Percentiles rank a stretch among this genome's conserved stretches.
phyloP scores from a whole-genome alignment of 2,797 vertebrate species.

The Hypotaenidia okinawae region DNA sequence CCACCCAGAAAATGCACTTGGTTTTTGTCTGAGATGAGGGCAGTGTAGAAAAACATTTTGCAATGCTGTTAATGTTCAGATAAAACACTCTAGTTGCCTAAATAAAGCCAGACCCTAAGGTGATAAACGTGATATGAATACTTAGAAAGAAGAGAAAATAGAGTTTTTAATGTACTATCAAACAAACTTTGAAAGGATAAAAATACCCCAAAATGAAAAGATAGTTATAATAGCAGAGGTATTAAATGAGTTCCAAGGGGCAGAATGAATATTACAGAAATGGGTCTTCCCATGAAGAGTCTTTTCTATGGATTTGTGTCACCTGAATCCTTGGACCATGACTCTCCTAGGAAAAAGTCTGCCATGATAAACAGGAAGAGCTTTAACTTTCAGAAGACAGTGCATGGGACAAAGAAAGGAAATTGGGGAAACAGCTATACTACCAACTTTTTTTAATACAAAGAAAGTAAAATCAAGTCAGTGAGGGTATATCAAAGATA shows the following conservation, averaged over 20 bases:
- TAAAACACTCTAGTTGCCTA: not conserved
- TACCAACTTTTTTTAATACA: not conserved
- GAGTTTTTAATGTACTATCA: not conserved
- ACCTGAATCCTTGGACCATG: not conserved
- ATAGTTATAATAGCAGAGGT: not conserved
- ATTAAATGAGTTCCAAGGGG: not conserved
- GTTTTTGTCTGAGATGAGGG: not conserved
- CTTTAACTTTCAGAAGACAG: not conserved
- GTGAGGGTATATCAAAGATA: not conserved
- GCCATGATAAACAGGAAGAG: not conserved
- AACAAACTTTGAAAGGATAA: not conserved
- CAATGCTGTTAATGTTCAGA: not conserved
- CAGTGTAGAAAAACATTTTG: not conserved
- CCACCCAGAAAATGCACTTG: not conserved
- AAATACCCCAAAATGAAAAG: rapidly evolving
- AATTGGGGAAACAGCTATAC: not conserved
- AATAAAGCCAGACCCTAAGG: not conserved
- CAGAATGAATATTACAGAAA: not conserved
- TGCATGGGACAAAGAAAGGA: not conserved
- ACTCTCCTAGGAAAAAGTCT: not conserved
- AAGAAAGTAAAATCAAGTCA: not conserved
- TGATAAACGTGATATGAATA: not conserved
- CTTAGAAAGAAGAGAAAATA: not conserved
- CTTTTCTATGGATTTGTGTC: not conserved
- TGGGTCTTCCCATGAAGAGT: not conserved